Evolutionary conservation across 2,113 vertebrate genomes (phyloP).

Genomic region (Tupaia chinensis): DNA sequence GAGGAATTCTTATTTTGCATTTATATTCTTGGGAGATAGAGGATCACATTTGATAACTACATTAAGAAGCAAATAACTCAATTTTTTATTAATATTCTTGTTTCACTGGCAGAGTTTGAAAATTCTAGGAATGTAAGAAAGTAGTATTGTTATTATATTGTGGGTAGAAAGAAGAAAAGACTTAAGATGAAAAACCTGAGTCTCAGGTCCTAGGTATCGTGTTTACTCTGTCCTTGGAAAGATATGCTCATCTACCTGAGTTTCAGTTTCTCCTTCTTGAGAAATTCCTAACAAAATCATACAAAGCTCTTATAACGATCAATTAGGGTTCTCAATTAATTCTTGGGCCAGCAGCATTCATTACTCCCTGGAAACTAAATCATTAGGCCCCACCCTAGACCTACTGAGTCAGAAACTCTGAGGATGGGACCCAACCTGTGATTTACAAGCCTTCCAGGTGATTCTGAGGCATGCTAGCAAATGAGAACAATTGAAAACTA

Average conservation of each 20-base stretch:
- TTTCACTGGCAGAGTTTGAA: neutral
- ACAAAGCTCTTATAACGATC: neutral
- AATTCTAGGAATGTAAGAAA: neutral
- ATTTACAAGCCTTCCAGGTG: neutral
- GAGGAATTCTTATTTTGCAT: neutral
- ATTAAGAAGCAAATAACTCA: constrained; percentile 14
- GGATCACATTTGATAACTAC: neutral
- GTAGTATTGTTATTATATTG: neutral
- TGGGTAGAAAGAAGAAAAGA: neutral
- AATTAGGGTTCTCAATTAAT: neutral
- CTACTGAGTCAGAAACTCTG: neutral
- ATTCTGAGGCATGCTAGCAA: neutral
- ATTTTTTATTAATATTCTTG: neutral
- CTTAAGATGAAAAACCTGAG: neutral
- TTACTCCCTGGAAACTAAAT: neutral
- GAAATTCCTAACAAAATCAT: neutral
- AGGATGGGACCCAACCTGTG: neutral
- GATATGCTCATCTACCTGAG: neutral
- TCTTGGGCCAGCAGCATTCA: neutral
- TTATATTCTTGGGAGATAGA: constrained; percentile 26
- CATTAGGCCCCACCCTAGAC: neutral
- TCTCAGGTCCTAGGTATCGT: neutral
- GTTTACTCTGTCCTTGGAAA: neutral
- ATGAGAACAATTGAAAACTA: neutral
- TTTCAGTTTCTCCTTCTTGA: constrained; percentile 3